Base-by-base conservation (phyloP, 2,888 invertebrate genomes). In the Iphiclides podalirius region DNA sequence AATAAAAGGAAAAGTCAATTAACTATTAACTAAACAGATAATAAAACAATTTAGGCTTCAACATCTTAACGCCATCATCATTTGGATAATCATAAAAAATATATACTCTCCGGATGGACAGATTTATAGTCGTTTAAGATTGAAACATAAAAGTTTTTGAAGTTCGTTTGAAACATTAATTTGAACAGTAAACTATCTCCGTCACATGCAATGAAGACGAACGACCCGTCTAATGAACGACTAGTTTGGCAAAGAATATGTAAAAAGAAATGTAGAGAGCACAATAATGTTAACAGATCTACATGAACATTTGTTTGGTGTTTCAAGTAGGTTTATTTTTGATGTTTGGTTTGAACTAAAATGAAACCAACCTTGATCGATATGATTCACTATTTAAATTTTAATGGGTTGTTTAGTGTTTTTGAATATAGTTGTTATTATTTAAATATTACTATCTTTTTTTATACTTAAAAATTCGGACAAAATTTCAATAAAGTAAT, bases 131-230 rank as follows among this genome's bases (percentile, higher is more conserved):
- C 43, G 41, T 54, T 52, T 51, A 43, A 47, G 35, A 31, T 43
- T 37, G 45, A 15, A 34, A 51, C 37, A 58, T 6, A 6, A 20
- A 37, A 53, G 51, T 60, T 72, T 72, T 74, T 65, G 72, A 72
- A 67, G 60, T 64, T 56, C 56, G 54, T 52, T 59, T 59, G 59
- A 52, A 70, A 75, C 70, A 74, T 66, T 67, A 71, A 71, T 75
- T 77, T 75, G 70, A 75, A 72, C 71, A 67, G 61, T 75, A 70
- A 82, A 78, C 78, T 77, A 79, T 75, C 75, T 75, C 78, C 74
- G 82, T 80, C 85, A 82, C 74, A 77, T 73, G 73, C 79, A 83
- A 85, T 85, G 85, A 85, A 86, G 85, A 86, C 66, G 82, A 80
- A 85, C 80, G 85, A 85, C 70, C 75, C 79, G 61, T 54, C 72